phyloP scores from a whole-genome alignment of 1,140 invertebrate species.

The Dolichoris vasculosae region DNA sequence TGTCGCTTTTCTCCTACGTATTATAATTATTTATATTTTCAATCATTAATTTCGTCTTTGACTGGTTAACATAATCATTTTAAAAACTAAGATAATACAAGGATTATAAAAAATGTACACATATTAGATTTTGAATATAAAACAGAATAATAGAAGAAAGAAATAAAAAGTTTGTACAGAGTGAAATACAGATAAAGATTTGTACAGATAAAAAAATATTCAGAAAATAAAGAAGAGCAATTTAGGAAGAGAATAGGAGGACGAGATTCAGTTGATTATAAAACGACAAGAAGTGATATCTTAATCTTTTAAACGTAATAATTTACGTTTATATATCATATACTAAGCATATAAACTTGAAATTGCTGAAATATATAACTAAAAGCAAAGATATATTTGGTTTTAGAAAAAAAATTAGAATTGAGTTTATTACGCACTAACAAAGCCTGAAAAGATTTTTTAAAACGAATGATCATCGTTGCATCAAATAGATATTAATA shows the following conservation, averaged over 20 bases:
- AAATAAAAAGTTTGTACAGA: too few species aligned
- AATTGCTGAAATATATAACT: not conserved
- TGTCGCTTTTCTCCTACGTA: too few species aligned
- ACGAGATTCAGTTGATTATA: not conserved
- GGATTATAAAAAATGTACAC: not conserved
- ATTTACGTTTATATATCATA: constrained; percentile 52
- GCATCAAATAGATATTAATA: not conserved
- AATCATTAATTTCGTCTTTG: not conserved
- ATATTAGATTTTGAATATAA: too few species aligned
- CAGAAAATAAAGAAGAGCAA: not conserved
- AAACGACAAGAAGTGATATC: constrained; percentile 25
- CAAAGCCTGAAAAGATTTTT: not conserved
- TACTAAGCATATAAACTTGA: constrained; percentile 48
- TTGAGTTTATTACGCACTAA: constrained; percentile 26
- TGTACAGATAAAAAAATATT: too few species aligned
- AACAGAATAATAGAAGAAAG: too few species aligned
- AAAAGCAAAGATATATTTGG: not conserved
- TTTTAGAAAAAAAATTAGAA: constrained; percentile 29
- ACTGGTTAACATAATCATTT: constrained; percentile 4
- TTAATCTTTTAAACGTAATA: constrained; percentile 30
- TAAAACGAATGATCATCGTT: not conserved
- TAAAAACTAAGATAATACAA: not conserved
- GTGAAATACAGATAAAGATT: too few species aligned
- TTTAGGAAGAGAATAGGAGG: not conserved
- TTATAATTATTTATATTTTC: not conserved